phyloP scores from a whole-genome alignment of 2,888 invertebrate genomes.

The Amphipoea lucens region DNA sequence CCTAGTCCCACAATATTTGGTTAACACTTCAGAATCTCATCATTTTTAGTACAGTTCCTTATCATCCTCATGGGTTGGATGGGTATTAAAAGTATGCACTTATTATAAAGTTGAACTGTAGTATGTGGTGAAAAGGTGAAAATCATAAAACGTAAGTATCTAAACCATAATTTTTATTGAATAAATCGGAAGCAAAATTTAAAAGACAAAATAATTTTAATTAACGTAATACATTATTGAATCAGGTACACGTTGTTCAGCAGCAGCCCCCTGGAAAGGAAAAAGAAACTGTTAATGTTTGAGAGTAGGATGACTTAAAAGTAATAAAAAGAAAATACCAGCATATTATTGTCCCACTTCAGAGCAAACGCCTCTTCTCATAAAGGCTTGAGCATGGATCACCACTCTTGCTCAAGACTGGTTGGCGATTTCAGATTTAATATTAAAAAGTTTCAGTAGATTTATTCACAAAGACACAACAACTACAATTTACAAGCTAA shows the following conservation, averaged over 20 bases:
- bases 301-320: neutral
- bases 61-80: too few relatives aligned
- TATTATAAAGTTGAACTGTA: neutral
- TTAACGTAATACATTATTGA: neutral
- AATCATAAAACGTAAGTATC: conserved; percentile 5
- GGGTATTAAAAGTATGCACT: neutral
- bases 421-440: too few relatives aligned
- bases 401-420: too few relatives aligned
- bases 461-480: too few relatives aligned
- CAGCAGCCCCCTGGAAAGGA: conserved; percentile 80
- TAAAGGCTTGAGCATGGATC: too few relatives aligned
- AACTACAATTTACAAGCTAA: too few relatives aligned
- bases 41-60: neutral
- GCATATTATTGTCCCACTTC: neutral
- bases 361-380: neutral
- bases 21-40: neutral
- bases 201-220: conserved; percentile 33
- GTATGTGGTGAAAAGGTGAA: neutral
- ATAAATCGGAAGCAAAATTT: conserved; percentile 15
- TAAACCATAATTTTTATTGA: conserved; percentile 53
- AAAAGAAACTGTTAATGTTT: neutral
- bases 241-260: conserved; percentile 58
- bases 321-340: neutral
- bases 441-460: too few relatives aligned
- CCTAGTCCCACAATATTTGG: neutral